A percentile compares a stretch with the other conserved stretches of the same genome.
Evolutionary conservation across 1,140 invertebrate genomes (phyloP).

Genomic region (Calephelis nemesis): DNA sequence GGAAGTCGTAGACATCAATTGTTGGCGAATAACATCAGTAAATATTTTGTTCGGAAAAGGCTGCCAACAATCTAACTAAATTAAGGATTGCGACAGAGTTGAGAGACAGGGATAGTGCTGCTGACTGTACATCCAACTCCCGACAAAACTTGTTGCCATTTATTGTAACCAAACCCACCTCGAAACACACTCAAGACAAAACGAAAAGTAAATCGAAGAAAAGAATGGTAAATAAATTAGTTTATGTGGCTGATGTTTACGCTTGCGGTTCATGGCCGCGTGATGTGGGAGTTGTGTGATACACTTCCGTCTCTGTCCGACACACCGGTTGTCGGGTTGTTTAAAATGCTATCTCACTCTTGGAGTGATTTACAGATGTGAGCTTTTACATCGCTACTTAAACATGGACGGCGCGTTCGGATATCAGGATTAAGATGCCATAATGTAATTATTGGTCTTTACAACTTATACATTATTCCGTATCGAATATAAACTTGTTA

Average conservation of each 20-base stretch:
- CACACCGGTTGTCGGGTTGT: slow-evolving; percentile 1
- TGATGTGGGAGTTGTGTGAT: slow-evolving; percentile 22
- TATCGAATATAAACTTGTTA: slow-evolving; percentile 4
- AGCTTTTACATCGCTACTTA: slow-evolving; percentile 50
- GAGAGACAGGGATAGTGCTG: no score
- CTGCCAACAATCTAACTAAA: no score
- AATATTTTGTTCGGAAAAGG: no score
- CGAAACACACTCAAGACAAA: slow-evolving; percentile 18
- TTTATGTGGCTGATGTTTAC: slow-evolving; percentile 36
- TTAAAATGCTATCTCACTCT: slow-evolving; percentile 33
- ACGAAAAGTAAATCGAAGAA: slow-evolving; percentile 25
- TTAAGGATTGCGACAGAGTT: no score
- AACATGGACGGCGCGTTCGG: slow-evolving; percentile 37
- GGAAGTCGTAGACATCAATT: no score
- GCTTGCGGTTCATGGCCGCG: slow-evolving; percentile 37
- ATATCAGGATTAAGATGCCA: slow-evolving; percentile 51
- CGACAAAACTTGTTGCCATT: slow-evolving; percentile 5
- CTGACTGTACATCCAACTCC: neutral
- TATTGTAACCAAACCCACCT: slow-evolving; percentile 14
- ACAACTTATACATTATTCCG: slow-evolving; percentile 21
- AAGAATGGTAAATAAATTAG: slow-evolving; percentile 33
- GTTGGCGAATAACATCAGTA: no score
- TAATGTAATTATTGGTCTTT: slow-evolving; percentile 49
- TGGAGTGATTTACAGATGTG: slow-evolving; percentile 48
- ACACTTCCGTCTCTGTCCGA: slow-evolving; percentile 29